phyloP scores from a whole-genome alignment of 2,888 invertebrate species.

The Smittia sp. region DNA sequence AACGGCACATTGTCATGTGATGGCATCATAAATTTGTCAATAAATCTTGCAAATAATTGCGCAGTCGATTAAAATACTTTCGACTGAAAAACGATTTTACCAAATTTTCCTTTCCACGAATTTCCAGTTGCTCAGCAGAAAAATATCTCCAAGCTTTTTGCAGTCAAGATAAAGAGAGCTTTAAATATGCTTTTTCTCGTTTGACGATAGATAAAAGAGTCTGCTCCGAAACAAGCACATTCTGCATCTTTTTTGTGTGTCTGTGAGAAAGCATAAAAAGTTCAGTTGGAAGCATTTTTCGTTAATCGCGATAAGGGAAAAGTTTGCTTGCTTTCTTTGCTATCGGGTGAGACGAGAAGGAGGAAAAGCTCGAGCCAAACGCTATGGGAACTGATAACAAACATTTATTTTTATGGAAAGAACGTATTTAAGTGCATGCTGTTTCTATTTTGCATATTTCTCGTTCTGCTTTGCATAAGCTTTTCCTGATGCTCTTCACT shows the following conservation, averaged over 20 bases:
- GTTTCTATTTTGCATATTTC: no score
- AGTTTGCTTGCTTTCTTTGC: slow-evolving; percentile 17
- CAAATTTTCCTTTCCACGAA: not conserved
- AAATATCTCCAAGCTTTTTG: not conserved
- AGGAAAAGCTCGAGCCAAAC: slow-evolving; percentile 32
- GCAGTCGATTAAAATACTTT: not conserved
- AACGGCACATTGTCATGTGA: not conserved
- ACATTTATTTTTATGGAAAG: slow-evolving; percentile 11
- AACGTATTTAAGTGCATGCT: no score
- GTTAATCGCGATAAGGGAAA: slow-evolving; percentile 25
- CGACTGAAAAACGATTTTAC: not conserved
- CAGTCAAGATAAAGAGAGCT: slow-evolving; percentile 5
- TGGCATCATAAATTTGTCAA: slow-evolving; percentile 1
- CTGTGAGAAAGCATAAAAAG: slow-evolving; percentile 18
- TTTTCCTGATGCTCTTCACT: not conserved
- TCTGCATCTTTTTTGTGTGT: slow-evolving; percentile 23
- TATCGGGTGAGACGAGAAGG: not conserved
- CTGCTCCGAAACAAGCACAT: slow-evolving; percentile 19
- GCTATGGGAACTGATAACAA: slow-evolving; percentile 17
- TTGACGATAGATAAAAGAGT: not conserved
- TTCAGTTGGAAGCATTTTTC: slow-evolving; percentile 31
- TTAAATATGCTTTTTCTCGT: slow-evolving; percentile 1
- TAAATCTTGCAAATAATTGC: not conserved
- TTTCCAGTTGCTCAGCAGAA: not conserved
- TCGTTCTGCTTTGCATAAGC: no score